phyloP scores from a whole-genome alignment of 2,113 vertebrate species.

The Anser brachyrhynchus region DNA sequence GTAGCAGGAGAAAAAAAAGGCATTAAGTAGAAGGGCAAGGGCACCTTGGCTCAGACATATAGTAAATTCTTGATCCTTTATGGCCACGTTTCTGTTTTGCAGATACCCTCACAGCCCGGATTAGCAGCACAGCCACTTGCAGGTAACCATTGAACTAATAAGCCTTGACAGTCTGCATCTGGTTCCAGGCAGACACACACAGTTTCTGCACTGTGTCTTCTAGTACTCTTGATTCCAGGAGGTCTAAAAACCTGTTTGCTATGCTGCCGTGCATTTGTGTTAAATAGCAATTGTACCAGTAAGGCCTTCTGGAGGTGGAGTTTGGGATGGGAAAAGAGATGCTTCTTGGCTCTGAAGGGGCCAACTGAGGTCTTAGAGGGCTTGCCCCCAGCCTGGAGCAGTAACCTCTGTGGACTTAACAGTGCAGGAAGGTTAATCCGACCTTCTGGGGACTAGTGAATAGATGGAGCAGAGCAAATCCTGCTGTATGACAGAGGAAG shows the following conservation, averaged over 20 bases:
- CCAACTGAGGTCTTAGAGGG: background rate
- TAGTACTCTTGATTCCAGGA: background rate
- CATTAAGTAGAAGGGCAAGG: background rate
- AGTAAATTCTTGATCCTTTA: accelerated
- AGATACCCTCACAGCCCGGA: background rate
- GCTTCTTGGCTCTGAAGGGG: background rate
- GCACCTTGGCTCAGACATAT: background rate
- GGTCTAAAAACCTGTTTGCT: background rate
- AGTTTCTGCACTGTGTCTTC: background rate
- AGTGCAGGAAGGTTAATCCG: background rate
- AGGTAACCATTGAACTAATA: background rate
- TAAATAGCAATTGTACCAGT: background rate
- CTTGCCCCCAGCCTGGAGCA: background rate
- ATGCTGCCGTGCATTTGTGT: accelerated
- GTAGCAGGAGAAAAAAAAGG: background rate
- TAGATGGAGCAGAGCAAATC: background rate
- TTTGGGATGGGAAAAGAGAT: background rate
- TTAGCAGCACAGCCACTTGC: background rate
- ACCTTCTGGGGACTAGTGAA: too few relatives aligned
- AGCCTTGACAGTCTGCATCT: background rate
- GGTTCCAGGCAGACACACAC: background rate
- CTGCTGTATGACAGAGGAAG: background rate
- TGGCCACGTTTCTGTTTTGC: background rate
- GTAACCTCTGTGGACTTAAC: background rate
- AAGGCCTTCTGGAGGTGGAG: background rate